These are phyloP conservation scores for Drosophila vallismaia DNA, from an alignment of 2,888 invertebrate genomes.

Conservation along the genomic window DNA sequence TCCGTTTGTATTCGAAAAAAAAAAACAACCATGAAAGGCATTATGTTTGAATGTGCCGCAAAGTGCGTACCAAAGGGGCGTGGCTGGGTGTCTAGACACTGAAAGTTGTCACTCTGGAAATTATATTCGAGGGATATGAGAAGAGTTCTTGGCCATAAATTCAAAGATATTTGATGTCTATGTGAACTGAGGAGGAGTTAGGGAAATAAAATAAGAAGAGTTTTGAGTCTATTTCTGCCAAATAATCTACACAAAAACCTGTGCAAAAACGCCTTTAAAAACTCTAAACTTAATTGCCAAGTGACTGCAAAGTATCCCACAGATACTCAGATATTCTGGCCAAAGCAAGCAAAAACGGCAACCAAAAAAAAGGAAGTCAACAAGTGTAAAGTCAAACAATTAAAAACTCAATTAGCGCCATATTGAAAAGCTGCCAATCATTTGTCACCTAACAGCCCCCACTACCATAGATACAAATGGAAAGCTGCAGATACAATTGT, in stretches of 20 bases:
- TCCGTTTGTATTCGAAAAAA: conserved; percentile 15
- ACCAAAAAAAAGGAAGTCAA: conserved; percentile 47
- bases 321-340: neutral
- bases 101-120: conserved; percentile 23
- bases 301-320: neutral
- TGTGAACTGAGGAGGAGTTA: too few relatives aligned
- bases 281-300: neutral
- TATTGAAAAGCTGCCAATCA: conserved; percentile 78
- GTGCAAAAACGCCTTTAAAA: neutral
- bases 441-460: conserved; percentile 43
- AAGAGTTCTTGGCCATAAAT: neutral
- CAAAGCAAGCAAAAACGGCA: neutral
- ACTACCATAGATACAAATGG: conserved; percentile 7
- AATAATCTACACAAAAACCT: too few relatives aligned
- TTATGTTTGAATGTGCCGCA: conserved; percentile 26
- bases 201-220: too few relatives aligned
- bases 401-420: conserved; percentile 80
- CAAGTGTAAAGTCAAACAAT: conserved; percentile 74
- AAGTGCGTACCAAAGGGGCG: conserved; percentile 13
- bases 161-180: neutral
- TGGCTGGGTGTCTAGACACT: conserved; percentile 31
- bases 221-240: too few relatives aligned
- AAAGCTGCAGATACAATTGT: conserved; percentile 22
- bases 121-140: conserved; percentile 2
- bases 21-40: conserved; percentile 29